phyloP scores from a whole-genome alignment of 2,797 vertebrate species.

The Neosilurus hyrtlii region DNA sequence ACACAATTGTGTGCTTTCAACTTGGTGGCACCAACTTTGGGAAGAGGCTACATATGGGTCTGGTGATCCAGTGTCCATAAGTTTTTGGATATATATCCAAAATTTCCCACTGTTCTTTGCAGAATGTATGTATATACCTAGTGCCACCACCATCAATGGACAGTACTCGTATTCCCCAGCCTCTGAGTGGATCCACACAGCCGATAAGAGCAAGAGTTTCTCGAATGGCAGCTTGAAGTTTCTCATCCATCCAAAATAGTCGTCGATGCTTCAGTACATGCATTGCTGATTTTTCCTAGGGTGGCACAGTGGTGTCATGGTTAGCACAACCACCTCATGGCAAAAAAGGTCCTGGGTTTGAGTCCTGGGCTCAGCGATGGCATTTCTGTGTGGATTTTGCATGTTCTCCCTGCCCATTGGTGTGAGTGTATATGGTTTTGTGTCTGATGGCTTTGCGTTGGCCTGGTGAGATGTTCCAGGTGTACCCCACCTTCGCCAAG shows the following conservation, averaged over 20 bases:
- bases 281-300: slow-evolving; percentile 57
- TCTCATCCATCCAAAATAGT: slow-evolving; percentile 53
- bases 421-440: no score
- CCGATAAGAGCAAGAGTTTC: slow-evolving; percentile 73
- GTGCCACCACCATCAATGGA: slow-evolving; percentile 77
- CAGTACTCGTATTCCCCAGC: slow-evolving; percentile 71
- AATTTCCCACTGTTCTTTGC: background rate
- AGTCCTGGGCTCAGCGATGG: no score
- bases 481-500: no score
- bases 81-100: background rate
- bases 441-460: no score
- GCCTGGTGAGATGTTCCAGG: no score
- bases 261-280: slow-evolving; percentile 61
- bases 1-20: background rate
- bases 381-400: no score
- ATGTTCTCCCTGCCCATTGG: no score
- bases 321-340: no score
- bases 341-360: no score
- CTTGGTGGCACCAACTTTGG: no score
- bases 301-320: no score
- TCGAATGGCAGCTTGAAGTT: slow-evolving; percentile 65
- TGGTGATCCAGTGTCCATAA: background rate
- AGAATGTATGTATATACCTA: slow-evolving; percentile 59
- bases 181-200: slow-evolving; percentile 72
- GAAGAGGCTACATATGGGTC: background rate